Percentiles rank a stretch among this genome's conserved stretches.
These are phyloP conservation scores for Salvelinus alpinus DNA, from an alignment of 2,113 vertebrate genomes.

Conservation along the genomic window DNA sequence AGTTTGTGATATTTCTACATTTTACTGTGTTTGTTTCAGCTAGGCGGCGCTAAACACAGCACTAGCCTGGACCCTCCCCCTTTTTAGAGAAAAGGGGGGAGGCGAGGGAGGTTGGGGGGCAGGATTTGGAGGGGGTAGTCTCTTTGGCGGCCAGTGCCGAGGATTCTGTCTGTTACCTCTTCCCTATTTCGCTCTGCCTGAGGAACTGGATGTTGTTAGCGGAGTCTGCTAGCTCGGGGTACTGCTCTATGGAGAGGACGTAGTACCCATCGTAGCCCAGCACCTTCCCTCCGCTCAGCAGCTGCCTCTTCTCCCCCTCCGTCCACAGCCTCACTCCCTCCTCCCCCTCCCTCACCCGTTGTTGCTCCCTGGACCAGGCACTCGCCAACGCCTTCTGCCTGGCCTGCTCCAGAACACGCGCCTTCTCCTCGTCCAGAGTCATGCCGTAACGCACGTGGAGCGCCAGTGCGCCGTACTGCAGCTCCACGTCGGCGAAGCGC, in stretches of 20 bases:
- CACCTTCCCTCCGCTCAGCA: constrained; percentile 95
- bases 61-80: constrained; percentile 40
- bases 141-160: constrained; percentile 46
- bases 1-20: constrained; percentile 23
- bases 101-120: constrained; percentile 14
- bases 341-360: constrained; percentile 93
- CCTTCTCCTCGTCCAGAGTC: constrained; percentile 95
- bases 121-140: constrained; percentile 30
- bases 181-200: constrained; percentile 97
- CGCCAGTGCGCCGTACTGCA: constrained; percentile 89
- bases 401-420: constrained; percentile 92
- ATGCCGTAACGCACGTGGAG: constrained; percentile 96
- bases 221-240: constrained; percentile 96
- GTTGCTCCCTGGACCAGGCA: constrained; percentile 98
- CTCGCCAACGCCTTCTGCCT: constrained; percentile 88
- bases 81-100: constrained; percentile 21
- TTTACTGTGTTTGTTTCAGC: constrained; percentile 44
- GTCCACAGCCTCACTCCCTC: constrained; percentile 95
- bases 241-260: constrained; percentile 98
- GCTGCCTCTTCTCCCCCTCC: constrained; percentile 96
- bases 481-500: constrained; percentile 94
- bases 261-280: constrained; percentile 98
- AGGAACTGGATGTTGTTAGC: constrained; percentile 98
- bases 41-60: constrained; percentile 34
- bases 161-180: constrained; percentile 86